Evolutionary conservation across 1,140 invertebrate genomes (phyloP).

Genomic region (Bombus confusus): DNA sequence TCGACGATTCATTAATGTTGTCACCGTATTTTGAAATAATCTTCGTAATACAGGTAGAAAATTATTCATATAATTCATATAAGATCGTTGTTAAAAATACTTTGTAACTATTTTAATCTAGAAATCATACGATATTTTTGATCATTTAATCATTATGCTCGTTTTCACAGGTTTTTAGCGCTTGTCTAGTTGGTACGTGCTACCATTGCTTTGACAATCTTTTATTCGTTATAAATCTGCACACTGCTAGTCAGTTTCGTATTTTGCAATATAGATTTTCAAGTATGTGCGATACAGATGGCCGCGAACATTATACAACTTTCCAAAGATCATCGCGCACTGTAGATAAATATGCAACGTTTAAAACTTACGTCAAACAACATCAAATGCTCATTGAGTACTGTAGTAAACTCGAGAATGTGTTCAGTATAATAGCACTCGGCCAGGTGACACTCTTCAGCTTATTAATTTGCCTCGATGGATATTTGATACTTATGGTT

Average conservation of each 20-base stretch:
- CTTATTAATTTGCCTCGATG: slow-evolving; percentile 50
- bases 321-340: no score
- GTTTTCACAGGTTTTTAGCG: slow-evolving; percentile 10
- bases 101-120: not conserved
- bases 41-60: slow-evolving; percentile 53
- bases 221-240: slow-evolving; percentile 63
- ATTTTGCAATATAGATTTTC: slow-evolving; percentile 58
- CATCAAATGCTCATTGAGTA: slow-evolving; percentile 57
- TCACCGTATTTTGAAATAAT: slow-evolving; percentile 63
- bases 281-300: not conserved
- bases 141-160: not conserved
- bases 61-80: not conserved
- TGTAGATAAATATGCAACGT: not conserved
- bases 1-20: not conserved
- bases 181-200: slow-evolving; percentile 51
- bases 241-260: slow-evolving; percentile 61
- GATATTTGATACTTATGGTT: slow-evolving; percentile 38
- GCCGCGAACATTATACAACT: accelerated
- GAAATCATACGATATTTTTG: not conserved
- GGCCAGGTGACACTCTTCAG: slow-evolving; percentile 46
- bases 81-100: not conserved
- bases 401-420: slow-evolving; percentile 38
- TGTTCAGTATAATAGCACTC: slow-evolving; percentile 37
- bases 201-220: slow-evolving; percentile 67
- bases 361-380: slow-evolving; percentile 27